These are phyloP conservation scores for Anguilla japonica DNA, from an alignment of 2,113 vertebrate genomes.

Conservation along the genomic window DNA sequence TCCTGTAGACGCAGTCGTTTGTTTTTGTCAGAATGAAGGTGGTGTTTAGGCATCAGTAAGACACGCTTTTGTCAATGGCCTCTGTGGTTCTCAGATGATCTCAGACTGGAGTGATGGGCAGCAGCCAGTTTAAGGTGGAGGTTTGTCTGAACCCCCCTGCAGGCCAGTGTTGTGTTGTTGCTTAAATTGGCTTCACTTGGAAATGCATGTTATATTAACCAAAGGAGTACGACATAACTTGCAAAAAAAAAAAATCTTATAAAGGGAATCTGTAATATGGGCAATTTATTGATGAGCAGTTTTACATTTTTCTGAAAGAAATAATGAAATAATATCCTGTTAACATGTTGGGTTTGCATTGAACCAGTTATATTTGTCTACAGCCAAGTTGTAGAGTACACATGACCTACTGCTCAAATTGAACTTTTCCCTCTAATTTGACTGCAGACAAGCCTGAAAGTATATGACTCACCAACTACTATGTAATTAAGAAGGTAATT, in stretches of 20 bases:
- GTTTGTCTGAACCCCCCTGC: neutral
- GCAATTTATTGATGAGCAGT: neutral
- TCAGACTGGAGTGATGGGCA: neutral
- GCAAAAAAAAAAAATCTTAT: neutral
- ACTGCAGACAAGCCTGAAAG: neutral
- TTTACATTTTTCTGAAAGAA: neutral
- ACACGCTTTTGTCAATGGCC: neutral
- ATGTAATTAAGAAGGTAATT: neutral
- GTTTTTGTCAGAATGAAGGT: slow-evolving; percentile 7
- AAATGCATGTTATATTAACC: slow-evolving; percentile 19
- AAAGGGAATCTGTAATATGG: slow-evolving; percentile 4
- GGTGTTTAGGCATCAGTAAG: neutral
- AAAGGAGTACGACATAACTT: slow-evolving; percentile 14
- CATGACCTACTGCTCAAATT: neutral
- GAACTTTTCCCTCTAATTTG: neutral
- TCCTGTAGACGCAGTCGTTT: neutral
- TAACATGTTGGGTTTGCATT: neutral
- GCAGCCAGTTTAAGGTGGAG: neutral
- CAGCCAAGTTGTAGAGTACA: neutral
- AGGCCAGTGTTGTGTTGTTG: neutral
- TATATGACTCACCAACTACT: neutral
- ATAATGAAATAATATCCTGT: neutral
- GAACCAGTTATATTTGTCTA: neutral
- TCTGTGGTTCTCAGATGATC: neutral
- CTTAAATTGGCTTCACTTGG: neutral